Conservation (phyloP, 2,888 invertebrate species). For the Andrena bucephala region DNA sequence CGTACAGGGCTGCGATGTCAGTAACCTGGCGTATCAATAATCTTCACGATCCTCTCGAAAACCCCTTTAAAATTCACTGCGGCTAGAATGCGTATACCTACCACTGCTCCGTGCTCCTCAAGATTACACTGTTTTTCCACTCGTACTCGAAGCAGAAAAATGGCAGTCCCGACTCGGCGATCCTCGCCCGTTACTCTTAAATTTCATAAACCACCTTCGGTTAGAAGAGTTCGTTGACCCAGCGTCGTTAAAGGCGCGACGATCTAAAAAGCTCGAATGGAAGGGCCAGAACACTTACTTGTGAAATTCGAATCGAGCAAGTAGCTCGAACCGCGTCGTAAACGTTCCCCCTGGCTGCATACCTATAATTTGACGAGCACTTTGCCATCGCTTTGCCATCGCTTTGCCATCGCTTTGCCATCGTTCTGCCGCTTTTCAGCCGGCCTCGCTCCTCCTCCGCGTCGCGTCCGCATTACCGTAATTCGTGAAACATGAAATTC, state of each 20-base stretch:
- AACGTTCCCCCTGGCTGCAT: slow-evolving; percentile 62
- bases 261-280: slow-evolving; percentile 18
- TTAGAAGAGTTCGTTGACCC: slow-evolving; percentile 10
- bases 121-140: too few species aligned
- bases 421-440: slow-evolving; percentile 47
- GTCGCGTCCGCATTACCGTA: slow-evolving; percentile 43
- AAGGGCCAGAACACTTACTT: slow-evolving; percentile 21
- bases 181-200: too few species aligned
- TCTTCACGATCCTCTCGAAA: too few species aligned
- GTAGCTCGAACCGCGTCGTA: slow-evolving; percentile 58
- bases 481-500: slow-evolving; percentile 48
- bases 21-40: not conserved
- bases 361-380: slow-evolving; percentile 72
- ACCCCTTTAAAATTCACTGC: too few species aligned
- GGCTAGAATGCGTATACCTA: too few species aligned
- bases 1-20: not conserved
- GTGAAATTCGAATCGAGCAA: slow-evolving; percentile 54
- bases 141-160: too few species aligned
- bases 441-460: slow-evolving; percentile 5
- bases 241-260: slow-evolving; percentile 31
- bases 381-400: slow-evolving; percentile 57
- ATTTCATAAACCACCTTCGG: slow-evolving; percentile 10
- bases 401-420: slow-evolving; percentile 39
- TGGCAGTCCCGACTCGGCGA: too few species aligned
- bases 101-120: too few species aligned